Conservation (phyloP, 2,113 vertebrate genomes). For the Camarhynchus parvulus region DNA sequence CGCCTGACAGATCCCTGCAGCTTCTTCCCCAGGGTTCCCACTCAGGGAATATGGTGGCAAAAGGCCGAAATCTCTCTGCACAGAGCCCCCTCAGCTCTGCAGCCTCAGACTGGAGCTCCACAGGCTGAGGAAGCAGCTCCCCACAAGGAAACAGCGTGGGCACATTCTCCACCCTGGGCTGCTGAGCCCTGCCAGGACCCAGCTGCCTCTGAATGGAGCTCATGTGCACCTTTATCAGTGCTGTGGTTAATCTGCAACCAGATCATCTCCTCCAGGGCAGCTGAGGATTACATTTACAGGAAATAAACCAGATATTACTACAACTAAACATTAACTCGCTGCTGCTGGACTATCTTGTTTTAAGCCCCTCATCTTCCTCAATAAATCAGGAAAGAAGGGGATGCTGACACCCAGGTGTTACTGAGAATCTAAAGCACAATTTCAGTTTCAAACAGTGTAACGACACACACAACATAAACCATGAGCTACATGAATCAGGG, state of each 20-base stretch:
- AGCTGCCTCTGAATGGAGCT: neutral
- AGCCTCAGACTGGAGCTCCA: neutral
- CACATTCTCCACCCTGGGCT: fast-evolving
- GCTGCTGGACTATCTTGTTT: neutral
- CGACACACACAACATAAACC: neutral
- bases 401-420: neutral
- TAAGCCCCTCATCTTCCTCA: neutral
- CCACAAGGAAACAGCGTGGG: fast-evolving
- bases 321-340: neutral
- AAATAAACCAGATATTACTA: neutral
- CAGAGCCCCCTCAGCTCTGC: neutral
- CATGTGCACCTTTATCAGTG: neutral
- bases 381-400: neutral
- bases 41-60: neutral
- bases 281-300: neutral
- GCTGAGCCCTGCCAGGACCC: neutral
- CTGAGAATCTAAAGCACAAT: fast-evolving
- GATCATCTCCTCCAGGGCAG: neutral
- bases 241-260: conserved; percentile 7
- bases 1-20: neutral
- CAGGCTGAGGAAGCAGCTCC: neutral
- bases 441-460: neutral
- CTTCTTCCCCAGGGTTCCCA: neutral
- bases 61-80: neutral
- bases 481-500: neutral